These are phyloP conservation scores for Ostrea edulis DNA, from an alignment of 1,140 invertebrate genomes.

Conservation along the genomic window DNA sequence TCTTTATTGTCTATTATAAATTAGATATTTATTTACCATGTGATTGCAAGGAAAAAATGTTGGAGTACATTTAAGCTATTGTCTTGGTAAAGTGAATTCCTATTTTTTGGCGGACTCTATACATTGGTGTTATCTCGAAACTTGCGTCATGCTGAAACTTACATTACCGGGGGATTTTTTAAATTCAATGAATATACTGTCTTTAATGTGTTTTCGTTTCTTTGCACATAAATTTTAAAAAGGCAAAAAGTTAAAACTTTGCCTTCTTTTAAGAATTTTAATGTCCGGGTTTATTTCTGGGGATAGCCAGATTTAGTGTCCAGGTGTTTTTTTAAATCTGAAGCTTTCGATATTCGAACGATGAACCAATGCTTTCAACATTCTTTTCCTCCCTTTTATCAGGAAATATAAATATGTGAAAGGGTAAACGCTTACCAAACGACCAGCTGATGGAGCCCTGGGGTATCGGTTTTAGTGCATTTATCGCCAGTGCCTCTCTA, in stretches of 20 bases:
- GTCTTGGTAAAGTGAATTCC: not conserved
- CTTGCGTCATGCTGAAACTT: slow-evolving; percentile 1
- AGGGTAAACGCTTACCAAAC: no score
- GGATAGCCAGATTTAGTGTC: not conserved
- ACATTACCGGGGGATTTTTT: not conserved
- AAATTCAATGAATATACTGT: not conserved
- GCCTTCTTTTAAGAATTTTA: not conserved
- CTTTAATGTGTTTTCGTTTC: not conserved
- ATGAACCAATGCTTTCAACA: not conserved
- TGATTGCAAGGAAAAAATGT: not conserved
- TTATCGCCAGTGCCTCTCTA: no score
- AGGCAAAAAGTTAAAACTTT: not conserved
- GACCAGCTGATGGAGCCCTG: no score
- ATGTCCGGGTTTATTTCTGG: not conserved
- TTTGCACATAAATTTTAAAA: not conserved
- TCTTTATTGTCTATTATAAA: not conserved
- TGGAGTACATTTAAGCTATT: not conserved
- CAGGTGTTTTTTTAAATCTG: not conserved
- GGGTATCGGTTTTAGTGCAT: no score
- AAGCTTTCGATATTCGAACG: not conserved
- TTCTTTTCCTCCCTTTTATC: no score
- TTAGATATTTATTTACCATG: not conserved
- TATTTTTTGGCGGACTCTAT: not conserved
- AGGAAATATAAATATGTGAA: no score
- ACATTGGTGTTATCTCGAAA: slow-evolving; percentile 1